phyloP scores from a whole-genome alignment of 2,888 invertebrate genomes.

The Plebejus melissa region DNA sequence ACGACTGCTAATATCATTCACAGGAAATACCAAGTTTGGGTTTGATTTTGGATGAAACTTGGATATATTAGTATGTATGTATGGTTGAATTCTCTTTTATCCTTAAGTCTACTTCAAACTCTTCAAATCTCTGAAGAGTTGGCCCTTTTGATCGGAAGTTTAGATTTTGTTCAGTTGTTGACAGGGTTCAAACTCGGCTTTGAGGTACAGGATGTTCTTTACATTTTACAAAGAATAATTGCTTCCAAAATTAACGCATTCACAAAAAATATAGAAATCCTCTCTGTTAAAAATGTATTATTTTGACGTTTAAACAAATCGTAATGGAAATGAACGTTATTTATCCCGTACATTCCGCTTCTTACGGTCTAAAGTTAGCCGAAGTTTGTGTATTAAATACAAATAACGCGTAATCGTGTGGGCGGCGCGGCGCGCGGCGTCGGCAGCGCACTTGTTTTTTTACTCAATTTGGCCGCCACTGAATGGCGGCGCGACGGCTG shows the following conservation, averaged over 20 bases:
- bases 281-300: not conserved
- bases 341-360: not conserved
- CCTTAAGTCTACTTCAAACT: no score
- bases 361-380: not conserved
- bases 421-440: constrained; percentile 3
- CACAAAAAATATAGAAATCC: not conserved
- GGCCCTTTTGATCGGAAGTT: no score
- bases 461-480: constrained; percentile 57
- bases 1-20: not conserved
- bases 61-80: not conserved
- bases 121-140: no score
- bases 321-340: not conserved
- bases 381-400: constrained; percentile 23
- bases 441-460: constrained; percentile 38
- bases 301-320: not conserved
- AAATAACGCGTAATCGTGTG: constrained; percentile 15
- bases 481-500: constrained; percentile 63
- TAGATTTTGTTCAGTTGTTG: no score
- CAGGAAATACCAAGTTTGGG: not conserved
- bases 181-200: no score
- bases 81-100: not conserved
- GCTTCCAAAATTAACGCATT: not conserved
- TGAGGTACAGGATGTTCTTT: no score
- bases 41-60: not conserved
- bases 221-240: no score